Percentiles rank a stretch among this genome's conserved stretches.
phyloP scores from a whole-genome alignment of 2,888 invertebrate species.

The Lithophane ornitopus region DNA sequence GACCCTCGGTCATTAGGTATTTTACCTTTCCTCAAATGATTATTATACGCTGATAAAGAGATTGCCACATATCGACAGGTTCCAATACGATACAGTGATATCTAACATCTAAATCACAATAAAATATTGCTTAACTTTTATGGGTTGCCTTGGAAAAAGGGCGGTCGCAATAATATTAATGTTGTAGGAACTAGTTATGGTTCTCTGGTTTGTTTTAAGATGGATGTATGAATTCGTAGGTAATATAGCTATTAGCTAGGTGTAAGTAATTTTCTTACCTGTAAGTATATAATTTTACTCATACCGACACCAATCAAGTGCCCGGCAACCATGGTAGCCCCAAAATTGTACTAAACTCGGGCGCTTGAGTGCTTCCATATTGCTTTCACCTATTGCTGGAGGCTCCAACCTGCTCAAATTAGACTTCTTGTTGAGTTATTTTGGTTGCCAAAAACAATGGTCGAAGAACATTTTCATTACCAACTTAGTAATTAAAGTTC shows the following conservation, averaged over 20 bases:
- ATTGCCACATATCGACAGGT: slow-evolving; percentile 34
- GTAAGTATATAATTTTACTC: neutral
- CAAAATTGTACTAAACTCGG: no score
- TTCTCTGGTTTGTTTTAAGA: neutral
- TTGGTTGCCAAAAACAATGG: neutral
- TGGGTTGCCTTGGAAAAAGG: slow-evolving; percentile 6
- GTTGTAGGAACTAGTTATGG: neutral
- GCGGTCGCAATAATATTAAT: neutral
- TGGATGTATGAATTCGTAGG: neutral
- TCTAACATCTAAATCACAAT: slow-evolving; percentile 15
- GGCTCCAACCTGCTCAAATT: neutral
- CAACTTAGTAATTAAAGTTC: neutral
- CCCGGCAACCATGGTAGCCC: no score
- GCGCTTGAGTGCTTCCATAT: neutral
- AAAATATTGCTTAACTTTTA: slow-evolving; percentile 22
- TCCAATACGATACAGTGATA: slow-evolving; percentile 3
- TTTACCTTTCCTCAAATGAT: slow-evolving; percentile 13
- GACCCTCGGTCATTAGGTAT: slow-evolving; percentile 5
- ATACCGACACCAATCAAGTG: neutral
- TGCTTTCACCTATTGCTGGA: neutral
- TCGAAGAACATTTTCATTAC: neutral
- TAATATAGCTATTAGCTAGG: neutral
- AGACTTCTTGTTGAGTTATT: neutral
- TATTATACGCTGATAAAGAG: slow-evolving; percentile 13
- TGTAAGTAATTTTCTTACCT: neutral